Evolutionary conservation across 2,113 vertebrate species (phyloP).

Genomic region (Ceyx margarethae): DNA sequence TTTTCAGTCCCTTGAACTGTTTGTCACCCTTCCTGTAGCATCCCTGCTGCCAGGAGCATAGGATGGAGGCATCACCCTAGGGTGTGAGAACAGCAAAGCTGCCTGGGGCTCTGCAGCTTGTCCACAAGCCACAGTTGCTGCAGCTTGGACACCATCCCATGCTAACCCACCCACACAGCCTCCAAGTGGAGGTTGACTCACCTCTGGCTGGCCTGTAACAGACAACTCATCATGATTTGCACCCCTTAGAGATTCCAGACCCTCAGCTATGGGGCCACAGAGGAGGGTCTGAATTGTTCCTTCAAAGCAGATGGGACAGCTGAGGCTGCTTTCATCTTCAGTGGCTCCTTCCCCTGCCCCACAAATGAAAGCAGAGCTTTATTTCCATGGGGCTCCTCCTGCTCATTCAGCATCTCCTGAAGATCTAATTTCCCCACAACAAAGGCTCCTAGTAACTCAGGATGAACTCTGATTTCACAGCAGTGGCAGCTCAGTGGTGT

Average conservation of each 20-base stretch:
- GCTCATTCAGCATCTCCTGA: neutral
- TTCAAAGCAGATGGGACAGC: neutral
- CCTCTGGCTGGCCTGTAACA: neutral
- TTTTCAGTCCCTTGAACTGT: neutral
- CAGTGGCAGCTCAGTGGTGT: neutral
- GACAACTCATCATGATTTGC: neutral
- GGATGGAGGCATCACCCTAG: neutral
- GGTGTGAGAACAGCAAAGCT: neutral
- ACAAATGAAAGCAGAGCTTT: neutral
- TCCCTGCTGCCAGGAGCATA: neutral
- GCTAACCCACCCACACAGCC: neutral
- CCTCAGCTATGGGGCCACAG: neutral
- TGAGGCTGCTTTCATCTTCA: neutral
- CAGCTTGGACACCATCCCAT: neutral
- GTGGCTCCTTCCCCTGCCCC: neutral
- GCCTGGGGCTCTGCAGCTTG: rapidly evolving
- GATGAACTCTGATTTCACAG: neutral
- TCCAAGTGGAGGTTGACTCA: neutral
- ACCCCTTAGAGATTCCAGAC: neutral
- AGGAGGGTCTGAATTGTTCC: neutral
- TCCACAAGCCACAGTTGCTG: neutral
- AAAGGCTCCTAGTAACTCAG: neutral
- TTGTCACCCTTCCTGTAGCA: neutral
- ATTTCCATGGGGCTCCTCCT: neutral
- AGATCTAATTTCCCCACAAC: neutral